Evolutionary conservation across 2,888 invertebrate species (phyloP), one percentile per base, ranked within the genome.

Genomic region (Adineta ricciae): DNA sequence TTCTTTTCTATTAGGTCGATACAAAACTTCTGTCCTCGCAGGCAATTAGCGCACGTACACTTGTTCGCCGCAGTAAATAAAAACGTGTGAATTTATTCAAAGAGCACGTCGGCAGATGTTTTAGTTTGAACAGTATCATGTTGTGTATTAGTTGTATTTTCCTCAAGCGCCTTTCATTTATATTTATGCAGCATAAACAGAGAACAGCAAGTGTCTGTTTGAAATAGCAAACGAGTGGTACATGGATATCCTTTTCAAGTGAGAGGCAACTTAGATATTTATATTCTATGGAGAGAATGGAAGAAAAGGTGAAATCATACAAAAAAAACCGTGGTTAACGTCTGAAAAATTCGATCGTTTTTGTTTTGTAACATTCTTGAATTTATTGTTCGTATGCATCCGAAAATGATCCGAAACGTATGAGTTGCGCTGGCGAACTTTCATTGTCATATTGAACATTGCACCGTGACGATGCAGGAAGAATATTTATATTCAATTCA

Each of bases 391-490:
- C 64, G 32, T 27, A 14, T 16, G 32, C 19, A 64, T 64, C 16
- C 16, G 14, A 64, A 19, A 64, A 16, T 16, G 64, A 64, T 32
- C 7, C 19, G n/a, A 78, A 78, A n/a, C 78, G 38, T 41, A 78
- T 24, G 4, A 38, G 41, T 41, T 41, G 41, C 14, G 78, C 41
- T 78, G 78, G 78, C n/a, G 41, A 41, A 11, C 24, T 32, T 41
- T 78, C 41, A 41, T 97, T 88, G 96, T 96, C 87, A 90, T 92
- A 46, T 96, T 97, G 97, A 90, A 98, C 97, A 87, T 96, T 97
- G 92, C 97, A 97, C 84, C 97, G 93, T 87, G 95, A 95, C 85
- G 97, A 97, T 49, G 97, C 96, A 64, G 97, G 97, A 32, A 96
- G 96, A 64, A 98, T 92, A 90, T 97, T 96, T 88, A 98, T 96